phyloP scores from a whole-genome alignment of 1,140 invertebrate species.

The Archivesica marissinica region DNA sequence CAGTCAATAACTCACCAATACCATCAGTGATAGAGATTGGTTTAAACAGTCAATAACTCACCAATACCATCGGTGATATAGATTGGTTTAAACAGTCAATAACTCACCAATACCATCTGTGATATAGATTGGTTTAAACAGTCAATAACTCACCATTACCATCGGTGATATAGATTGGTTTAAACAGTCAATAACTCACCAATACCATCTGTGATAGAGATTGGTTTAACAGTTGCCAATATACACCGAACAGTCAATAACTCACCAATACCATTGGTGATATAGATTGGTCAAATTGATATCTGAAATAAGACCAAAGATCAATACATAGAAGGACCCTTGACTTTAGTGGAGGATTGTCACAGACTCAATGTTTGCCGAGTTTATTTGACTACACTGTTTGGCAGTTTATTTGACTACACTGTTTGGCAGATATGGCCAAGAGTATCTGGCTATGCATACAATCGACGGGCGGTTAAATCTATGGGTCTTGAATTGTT shows the following conservation, averaged over 20 bases:
- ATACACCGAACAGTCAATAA: neutral
- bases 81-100: too few species aligned
- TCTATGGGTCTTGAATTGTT: neutral
- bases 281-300: constrained; percentile 21
- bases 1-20: too few species aligned
- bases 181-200: too few species aligned
- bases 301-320: constrained; percentile 11
- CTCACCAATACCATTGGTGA: neutral
- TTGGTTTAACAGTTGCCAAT: constrained; percentile 18
- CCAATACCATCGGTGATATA: too few species aligned
- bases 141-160: too few species aligned
- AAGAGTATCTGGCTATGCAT: neutral
- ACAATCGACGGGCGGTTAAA: neutral
- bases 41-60: too few species aligned
- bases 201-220: too few species aligned
- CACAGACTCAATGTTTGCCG: constrained; percentile 3
- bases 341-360: constrained; percentile 12
- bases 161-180: too few species aligned
- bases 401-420: constrained; percentile 5
- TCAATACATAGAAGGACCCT: neutral
- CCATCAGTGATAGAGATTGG: too few species aligned
- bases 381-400: neutral
- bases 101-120: too few species aligned
- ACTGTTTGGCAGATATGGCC: constrained; percentile 10
- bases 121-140: too few species aligned